Evolutionary conservation across 2,888 invertebrate genomes (phyloP).

Genomic region (Hecatera dysodea): DNA sequence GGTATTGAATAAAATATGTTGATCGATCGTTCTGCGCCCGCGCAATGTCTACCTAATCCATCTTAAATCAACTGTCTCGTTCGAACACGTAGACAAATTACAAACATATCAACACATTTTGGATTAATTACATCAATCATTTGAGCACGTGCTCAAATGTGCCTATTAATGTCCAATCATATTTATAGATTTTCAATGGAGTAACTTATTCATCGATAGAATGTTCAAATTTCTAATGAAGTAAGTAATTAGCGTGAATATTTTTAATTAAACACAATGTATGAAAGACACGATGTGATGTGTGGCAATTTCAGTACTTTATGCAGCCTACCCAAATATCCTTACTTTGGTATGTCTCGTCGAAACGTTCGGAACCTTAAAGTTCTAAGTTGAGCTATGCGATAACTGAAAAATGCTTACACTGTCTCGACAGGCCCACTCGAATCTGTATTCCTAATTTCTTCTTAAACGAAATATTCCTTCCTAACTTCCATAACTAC

Average conservation of each 20-base stretch:
- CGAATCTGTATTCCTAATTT: too few relatives aligned
- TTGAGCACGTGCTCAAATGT: constrained; percentile 47
- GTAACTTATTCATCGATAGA: constrained; percentile 14
- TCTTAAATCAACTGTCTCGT: constrained; percentile 40
- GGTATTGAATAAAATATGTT: constrained; percentile 20
- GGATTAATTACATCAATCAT: constrained; percentile 54
- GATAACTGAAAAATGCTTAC: too few relatives aligned
- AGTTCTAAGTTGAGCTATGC: too few relatives aligned
- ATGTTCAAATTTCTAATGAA: constrained; percentile 15
- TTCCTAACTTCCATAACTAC: too few relatives aligned
- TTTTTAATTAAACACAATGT: not conserved
- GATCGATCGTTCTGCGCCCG: constrained; percentile 17
- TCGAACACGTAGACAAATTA: constrained; percentile 46
- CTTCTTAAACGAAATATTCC: too few relatives aligned
- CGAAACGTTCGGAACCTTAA: too few relatives aligned
- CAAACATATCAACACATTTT: constrained; percentile 50
- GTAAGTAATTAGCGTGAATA: constrained; percentile 16
- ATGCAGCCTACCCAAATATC: too few relatives aligned
- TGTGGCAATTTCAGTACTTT: too few relatives aligned
- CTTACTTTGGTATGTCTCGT: too few relatives aligned
- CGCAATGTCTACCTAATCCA: constrained; percentile 39
- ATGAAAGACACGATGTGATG: not conserved
- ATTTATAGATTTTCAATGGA: constrained; percentile 48
- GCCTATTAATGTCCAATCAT: constrained; percentile 52
- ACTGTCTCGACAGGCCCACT: too few relatives aligned